Evolutionary conservation across 2,113 vertebrate species (phyloP).

Genomic region (Passer domesticus): DNA sequence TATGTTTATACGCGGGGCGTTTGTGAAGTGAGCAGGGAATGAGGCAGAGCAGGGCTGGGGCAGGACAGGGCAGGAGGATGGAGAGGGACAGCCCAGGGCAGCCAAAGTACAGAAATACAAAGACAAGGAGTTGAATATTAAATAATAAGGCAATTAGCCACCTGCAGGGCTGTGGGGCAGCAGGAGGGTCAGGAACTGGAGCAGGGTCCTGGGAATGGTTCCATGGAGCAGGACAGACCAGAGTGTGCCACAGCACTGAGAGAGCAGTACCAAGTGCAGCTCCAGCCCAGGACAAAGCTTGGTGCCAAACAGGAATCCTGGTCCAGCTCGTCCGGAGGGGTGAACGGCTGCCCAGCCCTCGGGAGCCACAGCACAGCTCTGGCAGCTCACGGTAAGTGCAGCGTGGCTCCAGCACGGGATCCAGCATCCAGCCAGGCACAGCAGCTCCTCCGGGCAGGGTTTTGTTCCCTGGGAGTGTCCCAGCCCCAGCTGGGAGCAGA

Average conservation of each 20-base stretch:
- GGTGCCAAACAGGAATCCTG: not conserved
- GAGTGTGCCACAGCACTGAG: not conserved
- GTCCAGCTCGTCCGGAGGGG: accelerated
- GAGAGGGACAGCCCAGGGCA: not conserved
- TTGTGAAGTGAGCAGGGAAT: not conserved
- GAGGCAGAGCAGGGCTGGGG: not conserved
- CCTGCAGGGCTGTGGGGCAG: not conserved
- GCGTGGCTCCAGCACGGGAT: accelerated
- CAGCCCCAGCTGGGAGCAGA: accelerated
- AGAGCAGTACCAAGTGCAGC: not conserved
- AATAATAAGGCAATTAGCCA: accelerated
- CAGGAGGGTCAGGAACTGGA: not conserved
- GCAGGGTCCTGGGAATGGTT: not conserved
- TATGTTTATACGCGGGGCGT: slow-evolving; percentile 90
- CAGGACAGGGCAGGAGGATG: not conserved
- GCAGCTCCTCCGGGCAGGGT: not conserved
- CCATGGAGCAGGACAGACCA: not conserved
- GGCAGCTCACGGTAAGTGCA: not conserved
- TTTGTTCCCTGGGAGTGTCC: accelerated
- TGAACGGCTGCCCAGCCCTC: accelerated
- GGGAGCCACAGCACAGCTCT: accelerated
- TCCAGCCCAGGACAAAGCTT: accelerated
- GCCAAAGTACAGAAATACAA: not conserved
- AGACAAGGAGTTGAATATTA: not conserved
- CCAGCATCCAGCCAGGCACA: accelerated